phyloP scores from a whole-genome alignment of 2,888 invertebrate species.

The Heliconius erato region DNA sequence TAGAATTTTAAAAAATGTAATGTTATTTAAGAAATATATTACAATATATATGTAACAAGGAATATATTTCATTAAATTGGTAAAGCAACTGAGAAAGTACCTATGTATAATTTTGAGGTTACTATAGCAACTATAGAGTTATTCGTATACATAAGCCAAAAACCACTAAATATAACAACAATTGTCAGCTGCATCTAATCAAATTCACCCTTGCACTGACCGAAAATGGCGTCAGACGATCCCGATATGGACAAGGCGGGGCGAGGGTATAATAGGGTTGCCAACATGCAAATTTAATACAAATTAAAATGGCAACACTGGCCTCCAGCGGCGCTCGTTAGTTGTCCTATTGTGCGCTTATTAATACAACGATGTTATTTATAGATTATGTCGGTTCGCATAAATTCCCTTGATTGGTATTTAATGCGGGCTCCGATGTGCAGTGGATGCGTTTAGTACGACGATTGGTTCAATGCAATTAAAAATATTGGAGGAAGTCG shows the following conservation, averaged over 20 bases:
- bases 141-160: neutral
- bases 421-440: slow-evolving; percentile 75
- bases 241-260: slow-evolving; percentile 58
- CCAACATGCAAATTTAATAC: slow-evolving; percentile 83
- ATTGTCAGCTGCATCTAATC: slow-evolving; percentile 41
- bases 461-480: slow-evolving; percentile 53
- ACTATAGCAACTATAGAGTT: neutral
- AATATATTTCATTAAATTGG: neutral
- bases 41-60: too few relatives aligned
- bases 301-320: slow-evolving; percentile 68
- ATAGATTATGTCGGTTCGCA: slow-evolving; percentile 70
- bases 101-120: neutral
- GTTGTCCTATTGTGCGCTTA: slow-evolving; percentile 76
- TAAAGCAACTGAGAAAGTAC: neutral
- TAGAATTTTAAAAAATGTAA: neutral
- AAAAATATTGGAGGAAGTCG: slow-evolving; percentile 47
- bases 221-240: slow-evolving; percentile 70
- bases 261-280: slow-evolving; percentile 72
- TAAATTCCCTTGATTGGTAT: slow-evolving; percentile 82
- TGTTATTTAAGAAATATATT: neutral
- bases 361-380: slow-evolving; percentile 83
- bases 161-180: neutral
- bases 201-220: slow-evolving; percentile 46
- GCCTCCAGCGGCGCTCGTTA: slow-evolving; percentile 75
- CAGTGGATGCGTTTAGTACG: slow-evolving; percentile 50